Evolutionary conservation across 2,113 vertebrate genomes (phyloP).

Genomic region (Bombycilla garrulus): DNA sequence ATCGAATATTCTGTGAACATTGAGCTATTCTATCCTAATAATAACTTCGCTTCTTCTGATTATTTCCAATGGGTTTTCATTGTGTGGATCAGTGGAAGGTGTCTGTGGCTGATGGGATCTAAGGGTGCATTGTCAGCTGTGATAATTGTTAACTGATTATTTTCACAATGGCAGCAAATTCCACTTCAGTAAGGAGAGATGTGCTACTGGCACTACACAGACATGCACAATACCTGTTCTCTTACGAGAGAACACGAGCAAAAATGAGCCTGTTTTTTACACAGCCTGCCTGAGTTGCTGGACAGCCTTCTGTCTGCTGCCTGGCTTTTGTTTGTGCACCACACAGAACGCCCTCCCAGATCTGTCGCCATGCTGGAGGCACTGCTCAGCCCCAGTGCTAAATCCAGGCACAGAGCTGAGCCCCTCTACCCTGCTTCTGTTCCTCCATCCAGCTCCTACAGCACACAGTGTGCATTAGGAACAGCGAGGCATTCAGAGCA

Average conservation of each 20-base stretch:
- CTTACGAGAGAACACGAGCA: background rate
- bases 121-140: background rate
- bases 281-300: background rate
- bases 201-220: background rate
- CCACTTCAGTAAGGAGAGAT: background rate
- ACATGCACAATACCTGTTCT: background rate
- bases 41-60: background rate
- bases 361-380: background rate
- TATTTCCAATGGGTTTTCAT: background rate
- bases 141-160: background rate
- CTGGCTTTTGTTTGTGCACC: background rate
- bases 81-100: background rate
- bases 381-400: accelerated
- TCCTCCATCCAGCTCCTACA: background rate
- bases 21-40: background rate
- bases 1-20: background rate
- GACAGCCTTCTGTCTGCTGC: background rate
- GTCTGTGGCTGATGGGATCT: background rate
- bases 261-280: background rate
- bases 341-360: accelerated
- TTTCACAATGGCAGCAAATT: background rate
- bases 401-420: background rate
- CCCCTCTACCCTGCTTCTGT: background rate
- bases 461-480: accelerated
- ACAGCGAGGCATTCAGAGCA: accelerated